phyloP scores from a whole-genome alignment of 2,888 invertebrate species.

The Pyrochroa serraticornis region DNA sequence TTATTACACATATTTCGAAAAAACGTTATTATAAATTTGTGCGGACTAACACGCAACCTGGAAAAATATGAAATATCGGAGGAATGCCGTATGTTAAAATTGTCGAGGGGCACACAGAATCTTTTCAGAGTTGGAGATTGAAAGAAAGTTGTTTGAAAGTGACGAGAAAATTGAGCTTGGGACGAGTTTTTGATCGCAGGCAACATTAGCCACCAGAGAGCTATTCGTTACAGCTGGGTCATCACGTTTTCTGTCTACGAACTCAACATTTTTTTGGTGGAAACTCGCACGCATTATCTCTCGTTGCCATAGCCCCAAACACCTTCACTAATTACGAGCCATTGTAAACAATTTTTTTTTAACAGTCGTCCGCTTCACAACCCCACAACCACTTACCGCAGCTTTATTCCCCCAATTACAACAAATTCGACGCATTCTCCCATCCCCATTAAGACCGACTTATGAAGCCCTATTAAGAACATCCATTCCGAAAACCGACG shows the following conservation, averaged over 20 bases:
- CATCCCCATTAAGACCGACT: too few relatives aligned
- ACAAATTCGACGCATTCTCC: too few relatives aligned
- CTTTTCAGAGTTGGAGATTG: constrained; percentile 48
- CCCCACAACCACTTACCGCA: too few relatives aligned
- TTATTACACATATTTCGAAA: constrained; percentile 7
- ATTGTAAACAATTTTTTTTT: too few relatives aligned
- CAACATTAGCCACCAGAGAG: constrained; percentile 51
- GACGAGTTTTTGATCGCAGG: constrained; percentile 51
- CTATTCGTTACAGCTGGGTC: constrained; percentile 44
- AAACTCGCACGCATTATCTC: constrained; percentile 25
- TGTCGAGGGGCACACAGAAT: constrained; percentile 42
- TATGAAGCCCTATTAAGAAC: too few relatives aligned
- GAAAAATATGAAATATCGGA: constrained; percentile 28
- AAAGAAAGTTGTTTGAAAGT: constrained; percentile 52
- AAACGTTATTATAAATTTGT: constrained; percentile 8
- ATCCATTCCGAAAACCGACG: too few relatives aligned
- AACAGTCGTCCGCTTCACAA: too few relatives aligned
- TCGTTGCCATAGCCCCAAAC: constrained; percentile 4
- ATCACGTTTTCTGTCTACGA: constrained; percentile 38
- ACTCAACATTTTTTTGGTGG: constrained; percentile 26
- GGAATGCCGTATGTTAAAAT: constrained; percentile 40
- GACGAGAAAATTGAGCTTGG: constrained; percentile 50
- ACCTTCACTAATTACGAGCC: constrained; percentile 9
- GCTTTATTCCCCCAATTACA: too few relatives aligned
- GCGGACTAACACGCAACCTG: constrained; percentile 14